These are phyloP conservation scores for Chaetophractus vellerosus DNA, from an alignment of 2,797 vertebrate species.

Conservation along the genomic window DNA sequence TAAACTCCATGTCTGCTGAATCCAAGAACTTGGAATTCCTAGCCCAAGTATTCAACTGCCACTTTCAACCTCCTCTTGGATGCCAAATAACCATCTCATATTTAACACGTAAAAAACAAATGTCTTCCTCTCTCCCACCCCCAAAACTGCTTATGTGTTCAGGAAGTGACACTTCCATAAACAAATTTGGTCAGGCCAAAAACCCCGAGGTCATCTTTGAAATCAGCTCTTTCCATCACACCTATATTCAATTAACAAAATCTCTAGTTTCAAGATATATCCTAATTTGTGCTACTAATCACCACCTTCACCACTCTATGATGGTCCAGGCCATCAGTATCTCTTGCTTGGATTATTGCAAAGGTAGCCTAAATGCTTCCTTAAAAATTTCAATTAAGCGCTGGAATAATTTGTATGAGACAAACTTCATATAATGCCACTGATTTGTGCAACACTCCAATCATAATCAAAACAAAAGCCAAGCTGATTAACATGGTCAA, in stretches of 20 bases:
- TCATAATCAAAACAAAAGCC: background rate
- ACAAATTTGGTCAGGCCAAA: background rate
- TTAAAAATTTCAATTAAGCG: background rate
- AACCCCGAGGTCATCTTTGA: background rate
- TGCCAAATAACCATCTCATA: background rate
- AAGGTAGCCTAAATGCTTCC: background rate
- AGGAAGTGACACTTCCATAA: background rate
- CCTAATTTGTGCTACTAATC: background rate
- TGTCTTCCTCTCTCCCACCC: background rate
- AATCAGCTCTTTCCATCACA: background rate
- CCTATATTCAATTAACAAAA: background rate
- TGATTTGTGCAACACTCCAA: background rate
- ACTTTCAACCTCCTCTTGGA: background rate
- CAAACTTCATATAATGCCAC: background rate
- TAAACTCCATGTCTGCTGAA: background rate
- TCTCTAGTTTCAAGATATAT: background rate
- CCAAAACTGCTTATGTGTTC: background rate
- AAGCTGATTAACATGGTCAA: background rate
- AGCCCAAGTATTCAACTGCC: background rate
- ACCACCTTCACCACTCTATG: background rate
- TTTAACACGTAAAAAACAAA: background rate
- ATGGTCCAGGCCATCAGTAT: background rate
- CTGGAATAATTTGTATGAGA: background rate
- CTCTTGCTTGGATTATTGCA: background rate
- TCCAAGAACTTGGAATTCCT: background rate